Base-by-base conservation (phyloP, 2,113 vertebrate genomes). In the Pseudonaja textilis region DNA sequence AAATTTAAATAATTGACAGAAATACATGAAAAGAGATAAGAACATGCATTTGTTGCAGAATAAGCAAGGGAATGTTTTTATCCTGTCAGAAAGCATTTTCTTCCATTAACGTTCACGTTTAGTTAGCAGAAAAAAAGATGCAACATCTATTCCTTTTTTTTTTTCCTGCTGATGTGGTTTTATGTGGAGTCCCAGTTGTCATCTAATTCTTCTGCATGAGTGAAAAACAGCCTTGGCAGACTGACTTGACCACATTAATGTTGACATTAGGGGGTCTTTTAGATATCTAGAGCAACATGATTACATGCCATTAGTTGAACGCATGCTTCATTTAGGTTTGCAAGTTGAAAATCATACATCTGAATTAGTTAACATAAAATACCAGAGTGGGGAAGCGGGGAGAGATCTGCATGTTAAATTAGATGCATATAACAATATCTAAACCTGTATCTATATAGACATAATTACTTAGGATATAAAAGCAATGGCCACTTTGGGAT, bases 141-240 rank as follows among this genome's bases (percentile, higher is more conserved):
- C 23, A 74, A 29, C 42, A 5, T 29, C 42, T 89, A n/a, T 39
- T 39, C 16, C 54, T 89, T 57, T 54, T 85, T 89, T 89, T 89
- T 81, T 54, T 57, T 85, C 25, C 18, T 92, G 87, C 92, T 89
- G 64, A 74, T 74, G 87, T 89, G 92, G 64, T 85, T 92, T 89
- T 57, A 92, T 85, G 64, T n/a, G 5, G 88, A 22, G 64, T 57
- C 39, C 26, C 39, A 89, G 57, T 34, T 87, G 54, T 87, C 87
- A 89, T 91, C 91, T 87, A 45, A 74, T 50, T 92, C 52, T 92
- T 92, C 91, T 56, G 69, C 92, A 85, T 92, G 64, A 85, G 52
- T 57, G 64, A n/a, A 50, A 39, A 89, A 64, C 23, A 47, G 52
- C 69, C 69, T 59, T 89, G 64, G 69, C 64, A 85, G 34, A 11